Base-by-base conservation (phyloP, 1,140 invertebrate genomes). In the Planococcus citri region DNA sequence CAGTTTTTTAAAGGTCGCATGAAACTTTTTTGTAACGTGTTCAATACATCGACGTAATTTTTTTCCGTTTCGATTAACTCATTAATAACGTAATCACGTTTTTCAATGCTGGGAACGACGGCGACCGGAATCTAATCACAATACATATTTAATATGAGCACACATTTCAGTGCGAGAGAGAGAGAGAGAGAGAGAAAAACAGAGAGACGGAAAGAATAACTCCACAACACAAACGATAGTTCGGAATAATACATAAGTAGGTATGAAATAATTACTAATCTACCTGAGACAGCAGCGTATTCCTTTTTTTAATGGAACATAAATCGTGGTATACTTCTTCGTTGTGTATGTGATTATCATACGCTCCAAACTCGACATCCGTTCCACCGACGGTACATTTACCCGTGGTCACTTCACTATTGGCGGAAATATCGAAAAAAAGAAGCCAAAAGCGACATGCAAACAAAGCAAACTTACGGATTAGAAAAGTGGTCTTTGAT, bases 1-100 rank as follows among this genome's bases (percentile, higher is more conserved):
- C 86, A 77, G 57, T 82, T 80, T 70, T 84, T 83, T n/a, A 97
- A 79, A 17, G 90, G 90, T 71, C 83, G 81, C 75, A 91, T 85
- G 75, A 94, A 95, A 77, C 90, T 86, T 70, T 84, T 84, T 69
- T 90, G 86, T 51, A 98, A 84, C 80, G 93, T 95, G 74, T 86
- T 86, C 20, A 99, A 81, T 38, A 96, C 95, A 74, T 96, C 92
- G 21, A 97, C 87, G 78, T 98, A 99, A 80, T 98, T 98, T 72
- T 88, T 90, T 79, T 99, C 96, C 0, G 96, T 98, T 79, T 97
- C 94, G 14, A 97, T 84, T 3, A 99, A 81, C 79, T 99, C 96
- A 75, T 93, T 88, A 72, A 98, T 90, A 68, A 96, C 95, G 77
- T 95, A 95, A 79, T 98, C 95, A 71, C 94, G 82, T 79, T 97